phyloP scores from a whole-genome alignment of 2,888 invertebrate species.

The Thumatha senex region DNA sequence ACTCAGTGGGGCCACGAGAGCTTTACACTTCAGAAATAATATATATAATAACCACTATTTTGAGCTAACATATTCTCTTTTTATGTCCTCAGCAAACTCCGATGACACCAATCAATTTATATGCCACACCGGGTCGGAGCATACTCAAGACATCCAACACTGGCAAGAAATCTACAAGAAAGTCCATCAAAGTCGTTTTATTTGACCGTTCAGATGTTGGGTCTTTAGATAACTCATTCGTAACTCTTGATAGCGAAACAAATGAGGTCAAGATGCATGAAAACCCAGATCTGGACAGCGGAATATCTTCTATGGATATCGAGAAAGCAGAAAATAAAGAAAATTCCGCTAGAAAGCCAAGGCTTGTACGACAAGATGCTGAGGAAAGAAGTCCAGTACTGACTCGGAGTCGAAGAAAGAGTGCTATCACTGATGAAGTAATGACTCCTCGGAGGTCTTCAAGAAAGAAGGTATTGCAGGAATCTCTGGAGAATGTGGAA shows the following conservation, averaged over 20 bases:
- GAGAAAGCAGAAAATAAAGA: conserved; percentile 48
- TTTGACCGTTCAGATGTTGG: conserved; percentile 52
- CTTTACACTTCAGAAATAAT: too few species aligned
- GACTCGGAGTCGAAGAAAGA: conserved; percentile 59
- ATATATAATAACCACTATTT: too few species aligned
- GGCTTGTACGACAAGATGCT: conserved; percentile 52
- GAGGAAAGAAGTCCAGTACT: conserved; percentile 46
- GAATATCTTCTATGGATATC: conserved; percentile 36
- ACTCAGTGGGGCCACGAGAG: too few species aligned
- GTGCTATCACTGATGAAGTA: conserved; percentile 18
- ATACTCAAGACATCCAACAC: conserved; percentile 59
- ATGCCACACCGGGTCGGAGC: conserved; percentile 67
- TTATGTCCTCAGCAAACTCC: conserved; percentile 44
- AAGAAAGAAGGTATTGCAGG: conserved; percentile 44
- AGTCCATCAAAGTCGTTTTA: conserved; percentile 64
- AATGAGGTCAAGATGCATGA: conserved; percentile 8
- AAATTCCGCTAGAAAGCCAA: conserved; percentile 42
- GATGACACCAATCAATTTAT: conserved; percentile 45
- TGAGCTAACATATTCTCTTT: not conserved
- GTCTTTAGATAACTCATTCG: conserved; percentile 17
- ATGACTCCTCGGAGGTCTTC: conserved; percentile 28
- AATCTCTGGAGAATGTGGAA: conserved; percentile 33
- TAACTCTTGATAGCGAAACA: conserved; percentile 11
- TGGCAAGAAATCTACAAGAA: conserved; percentile 45
- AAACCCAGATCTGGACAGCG: conserved; percentile 28